A percentile compares a stretch with the other conserved stretches of the same genome.
phyloP scores from a whole-genome alignment of 2,113 vertebrate species.

The Macquaria australasica region DNA sequence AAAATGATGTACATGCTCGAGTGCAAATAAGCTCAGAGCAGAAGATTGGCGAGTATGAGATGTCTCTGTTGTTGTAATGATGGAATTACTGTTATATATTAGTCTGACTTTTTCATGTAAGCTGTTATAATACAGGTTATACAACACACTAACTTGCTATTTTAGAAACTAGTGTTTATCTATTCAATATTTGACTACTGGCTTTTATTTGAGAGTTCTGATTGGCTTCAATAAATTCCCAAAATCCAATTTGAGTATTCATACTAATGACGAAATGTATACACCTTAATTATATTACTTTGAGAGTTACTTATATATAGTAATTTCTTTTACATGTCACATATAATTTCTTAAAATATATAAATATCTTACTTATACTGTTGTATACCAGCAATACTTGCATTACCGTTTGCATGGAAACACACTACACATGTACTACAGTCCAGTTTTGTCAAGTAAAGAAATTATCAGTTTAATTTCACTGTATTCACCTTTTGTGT shows the following conservation, averaged over 20 bases:
- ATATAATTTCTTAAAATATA: neutral
- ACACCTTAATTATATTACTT: neutral
- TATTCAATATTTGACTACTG: neutral
- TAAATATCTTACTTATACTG: neutral
- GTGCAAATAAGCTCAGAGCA: neutral
- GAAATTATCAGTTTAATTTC: constrained; percentile 14
- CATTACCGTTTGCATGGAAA: constrained; percentile 14
- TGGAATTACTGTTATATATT: neutral
- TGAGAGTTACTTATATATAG: neutral
- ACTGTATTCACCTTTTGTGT: constrained; percentile 26
- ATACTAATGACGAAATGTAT: neutral
- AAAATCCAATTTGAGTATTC: neutral
- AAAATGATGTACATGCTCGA: too few relatives aligned
- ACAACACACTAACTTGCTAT: neutral
- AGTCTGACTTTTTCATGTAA: neutral
- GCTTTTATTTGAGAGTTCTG: neutral
- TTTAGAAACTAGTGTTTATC: neutral
- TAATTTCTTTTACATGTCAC: neutral
- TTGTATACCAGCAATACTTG: neutral
- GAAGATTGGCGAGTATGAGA: neutral
- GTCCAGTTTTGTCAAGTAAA: neutral
- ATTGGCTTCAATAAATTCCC: neutral
- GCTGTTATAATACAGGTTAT: neutral
- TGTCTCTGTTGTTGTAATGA: neutral
- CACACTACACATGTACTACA: too few relatives aligned